Evolutionary conservation across 1,140 invertebrate species (phyloP).

Genomic region (Andrena cerasifolii): DNA sequence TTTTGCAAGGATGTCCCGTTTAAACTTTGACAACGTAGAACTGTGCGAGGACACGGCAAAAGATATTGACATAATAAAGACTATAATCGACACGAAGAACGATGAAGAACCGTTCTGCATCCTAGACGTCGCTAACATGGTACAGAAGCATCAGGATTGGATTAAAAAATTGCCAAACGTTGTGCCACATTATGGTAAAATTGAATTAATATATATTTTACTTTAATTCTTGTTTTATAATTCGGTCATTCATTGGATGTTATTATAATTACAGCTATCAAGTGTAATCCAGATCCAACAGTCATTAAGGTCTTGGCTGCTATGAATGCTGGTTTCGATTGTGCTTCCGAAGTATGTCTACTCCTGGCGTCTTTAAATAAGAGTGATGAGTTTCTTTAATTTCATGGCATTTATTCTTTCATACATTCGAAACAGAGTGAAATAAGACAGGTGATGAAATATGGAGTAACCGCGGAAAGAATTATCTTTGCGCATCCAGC

Average conservation of each 20-base stretch:
- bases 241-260: too few species aligned
- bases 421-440: constrained; percentile 82
- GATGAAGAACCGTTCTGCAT: constrained; percentile 87
- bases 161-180: constrained; percentile 85
- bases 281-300: constrained; percentile 87
- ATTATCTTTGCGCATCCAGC: constrained; percentile 99
- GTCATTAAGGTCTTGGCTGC: constrained; percentile 86
- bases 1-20: constrained; percentile 35
- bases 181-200: constrained; percentile 85
- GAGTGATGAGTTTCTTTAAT: too few species aligned
- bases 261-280: constrained; percentile 84
- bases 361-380: too few species aligned
- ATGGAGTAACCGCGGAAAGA: constrained; percentile 85
- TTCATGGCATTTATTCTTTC: background rate
- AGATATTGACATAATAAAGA: constrained; percentile 71
- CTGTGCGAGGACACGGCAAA: constrained; percentile 72
- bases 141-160: constrained; percentile 86
- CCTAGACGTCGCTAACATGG: constrained; percentile 85
- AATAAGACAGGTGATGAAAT: constrained; percentile 85
- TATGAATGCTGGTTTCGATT: constrained; percentile 89
- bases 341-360: constrained; percentile 87
- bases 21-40: constrained; percentile 57
- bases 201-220: too few species aligned
- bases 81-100: constrained; percentile 72
- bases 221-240: too few species aligned